These are phyloP conservation scores for Pinna nobilis DNA, from an alignment of 1,140 invertebrate genomes.

Conservation along the genomic window DNA sequence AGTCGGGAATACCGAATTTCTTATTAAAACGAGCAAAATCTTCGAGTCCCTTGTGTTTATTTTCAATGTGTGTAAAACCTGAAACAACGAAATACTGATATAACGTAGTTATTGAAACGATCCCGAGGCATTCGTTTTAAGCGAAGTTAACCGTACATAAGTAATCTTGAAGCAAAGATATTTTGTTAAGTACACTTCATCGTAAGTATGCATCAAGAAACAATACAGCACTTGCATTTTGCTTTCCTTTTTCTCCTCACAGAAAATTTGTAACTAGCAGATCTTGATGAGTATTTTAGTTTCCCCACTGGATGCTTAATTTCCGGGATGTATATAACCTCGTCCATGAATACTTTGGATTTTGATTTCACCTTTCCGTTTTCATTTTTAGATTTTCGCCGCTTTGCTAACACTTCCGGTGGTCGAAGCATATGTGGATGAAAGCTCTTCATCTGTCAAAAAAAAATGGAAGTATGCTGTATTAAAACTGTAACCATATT, in stretches of 20 bases:
- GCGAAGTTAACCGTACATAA: too few relatives aligned
- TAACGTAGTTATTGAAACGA: too few relatives aligned
- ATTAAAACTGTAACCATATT: background rate
- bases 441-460: constrained; percentile 61
- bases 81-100: too few relatives aligned
- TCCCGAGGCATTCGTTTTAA: too few relatives aligned
- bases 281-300: background rate
- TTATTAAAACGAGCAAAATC: too few relatives aligned
- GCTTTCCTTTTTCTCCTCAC: constrained; percentile 8
- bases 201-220: background rate
- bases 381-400: background rate
- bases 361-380: background rate
- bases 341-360: background rate
- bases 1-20: too few relatives aligned
- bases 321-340: constrained; percentile 10
- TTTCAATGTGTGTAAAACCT: too few relatives aligned
- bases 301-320: background rate
- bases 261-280: constrained; percentile 2
- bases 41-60: too few relatives aligned
- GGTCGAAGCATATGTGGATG: constrained; percentile 58
- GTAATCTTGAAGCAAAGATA: too few relatives aligned
- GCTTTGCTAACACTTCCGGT: constrained; percentile 36
- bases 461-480: background rate
- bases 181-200: too few relatives aligned
- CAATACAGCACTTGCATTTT: background rate